phyloP scores from a whole-genome alignment of 2,797 vertebrate species.

The Strix occidentalis region DNA sequence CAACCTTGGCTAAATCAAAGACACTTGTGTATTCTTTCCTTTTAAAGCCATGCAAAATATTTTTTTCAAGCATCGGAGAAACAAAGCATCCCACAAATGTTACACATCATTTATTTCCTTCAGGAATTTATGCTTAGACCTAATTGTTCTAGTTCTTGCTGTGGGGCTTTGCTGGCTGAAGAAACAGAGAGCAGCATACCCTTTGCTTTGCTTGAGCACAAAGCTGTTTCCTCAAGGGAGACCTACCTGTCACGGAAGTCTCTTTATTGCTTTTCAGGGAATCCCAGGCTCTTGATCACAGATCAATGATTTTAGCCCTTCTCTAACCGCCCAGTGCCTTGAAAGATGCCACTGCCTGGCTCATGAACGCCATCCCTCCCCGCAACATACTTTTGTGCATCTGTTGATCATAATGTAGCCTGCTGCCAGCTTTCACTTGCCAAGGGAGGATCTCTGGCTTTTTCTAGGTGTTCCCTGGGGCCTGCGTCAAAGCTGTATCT shows the following conservation, averaged over 20 bases:
- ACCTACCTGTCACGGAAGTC: rapidly evolving
- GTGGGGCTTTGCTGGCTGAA: background rate
- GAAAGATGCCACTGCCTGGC: background rate
- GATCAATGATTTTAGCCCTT: background rate
- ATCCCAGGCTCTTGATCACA: background rate
- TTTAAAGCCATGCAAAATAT: background rate
- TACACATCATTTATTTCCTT: background rate
- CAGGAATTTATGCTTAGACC: background rate
- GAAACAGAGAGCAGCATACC: background rate
- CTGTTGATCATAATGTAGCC: background rate
- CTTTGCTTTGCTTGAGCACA: background rate
- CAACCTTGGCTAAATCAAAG: background rate
- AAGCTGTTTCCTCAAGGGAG: background rate
- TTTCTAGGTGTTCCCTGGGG: background rate
- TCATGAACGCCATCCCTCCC: background rate
- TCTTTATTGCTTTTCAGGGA: background rate
- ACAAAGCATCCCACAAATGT: background rate
- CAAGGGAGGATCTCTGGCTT: background rate
- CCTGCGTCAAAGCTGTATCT: background rate
- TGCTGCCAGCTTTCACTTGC: background rate
- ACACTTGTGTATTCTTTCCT: background rate
- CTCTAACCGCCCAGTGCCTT: background rate
- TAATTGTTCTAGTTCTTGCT: background rate
- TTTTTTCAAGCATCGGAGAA: background rate
- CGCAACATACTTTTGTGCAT: rapidly evolving